Evolutionary conservation across 2,113 vertebrate genomes (phyloP).

Genomic region (Piaya cayana): DNA sequence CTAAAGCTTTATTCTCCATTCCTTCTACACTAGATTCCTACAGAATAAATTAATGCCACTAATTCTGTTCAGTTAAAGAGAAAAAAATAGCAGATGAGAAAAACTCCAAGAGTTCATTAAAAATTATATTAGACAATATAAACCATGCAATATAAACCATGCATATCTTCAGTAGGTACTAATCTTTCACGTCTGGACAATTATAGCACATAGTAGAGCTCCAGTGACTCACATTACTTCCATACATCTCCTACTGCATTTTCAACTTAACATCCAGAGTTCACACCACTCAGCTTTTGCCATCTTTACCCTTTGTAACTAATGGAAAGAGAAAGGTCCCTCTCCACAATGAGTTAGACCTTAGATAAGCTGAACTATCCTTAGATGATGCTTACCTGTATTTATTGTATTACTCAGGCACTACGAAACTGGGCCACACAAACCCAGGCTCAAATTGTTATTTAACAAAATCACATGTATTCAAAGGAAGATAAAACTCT

Average conservation of each 20-base stretch:
- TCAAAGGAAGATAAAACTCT: neutral
- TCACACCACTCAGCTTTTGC: neutral
- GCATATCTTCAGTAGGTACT: neutral
- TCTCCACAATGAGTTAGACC: neutral
- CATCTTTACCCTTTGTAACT: neutral
- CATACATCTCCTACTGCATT: neutral
- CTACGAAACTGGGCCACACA: neutral
- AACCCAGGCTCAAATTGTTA: neutral
- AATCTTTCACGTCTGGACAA: neutral
- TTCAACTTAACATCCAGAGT: neutral
- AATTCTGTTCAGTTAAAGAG: neutral
- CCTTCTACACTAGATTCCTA: neutral
- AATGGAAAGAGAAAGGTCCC: neutral
- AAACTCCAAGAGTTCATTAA: neutral
- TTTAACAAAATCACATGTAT: neutral
- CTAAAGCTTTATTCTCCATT: neutral
- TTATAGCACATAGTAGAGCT: neutral
- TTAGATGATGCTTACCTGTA: neutral
- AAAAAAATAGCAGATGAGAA: neutral
- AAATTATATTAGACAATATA: conserved; percentile 6
- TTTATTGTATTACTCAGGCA: neutral
- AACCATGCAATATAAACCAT: neutral
- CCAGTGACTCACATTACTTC: neutral
- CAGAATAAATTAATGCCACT: neutral
- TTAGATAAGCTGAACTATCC: neutral